Base-by-base conservation (phyloP, 2,113 vertebrate species). In the Electrona antarctica region DNA sequence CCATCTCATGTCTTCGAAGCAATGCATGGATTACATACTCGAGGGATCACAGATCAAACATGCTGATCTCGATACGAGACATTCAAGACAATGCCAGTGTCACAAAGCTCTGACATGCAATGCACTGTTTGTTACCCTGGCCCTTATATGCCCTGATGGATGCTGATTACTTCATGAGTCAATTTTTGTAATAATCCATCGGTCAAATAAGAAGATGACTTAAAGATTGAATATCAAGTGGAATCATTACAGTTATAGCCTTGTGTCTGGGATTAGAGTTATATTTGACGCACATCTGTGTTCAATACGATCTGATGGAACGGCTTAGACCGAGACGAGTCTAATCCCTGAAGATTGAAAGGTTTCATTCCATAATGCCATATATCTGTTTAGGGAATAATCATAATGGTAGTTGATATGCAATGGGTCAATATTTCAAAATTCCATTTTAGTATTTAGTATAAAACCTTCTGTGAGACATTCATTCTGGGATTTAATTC, bases 301-400 rank as follows among this genome's bases (percentile, higher is more conserved):
- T 90, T 80, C 80, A 79, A 82, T 88, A 71, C 77, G 74, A 86
- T 89, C 84, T 85, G 81, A 91, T 90, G 85, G 87, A 85, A 88
- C 75, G 87, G 83, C 76, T 86, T 74, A 89, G 85, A 83, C 79
- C 0, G 74, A 88, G 88, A 90, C 84, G 76, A 88, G 84, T 90
- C 83, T 90, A 88, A 90, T 90, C 88, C 86, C 80, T 3, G 10
- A 69, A 69, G 81, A 78, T 73, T 85, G 85, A 87, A 80, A 88
- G 85, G 76, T 89, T 86, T 90, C 85, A 86, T 90, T 90, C 79
- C 83, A 77, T 81, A 78, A 84, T 79, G 81, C 86, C 78, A 87
- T 83, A 89, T 88, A 83, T 87, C 71, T 84, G 80, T 87, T 78
- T 66, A 72, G 51, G 77, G 78, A 11, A 14, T 61, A 85, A 41